Evolutionary conservation across 1,140 invertebrate genomes (phyloP).

Genomic region (Planococcus citri): DNA sequence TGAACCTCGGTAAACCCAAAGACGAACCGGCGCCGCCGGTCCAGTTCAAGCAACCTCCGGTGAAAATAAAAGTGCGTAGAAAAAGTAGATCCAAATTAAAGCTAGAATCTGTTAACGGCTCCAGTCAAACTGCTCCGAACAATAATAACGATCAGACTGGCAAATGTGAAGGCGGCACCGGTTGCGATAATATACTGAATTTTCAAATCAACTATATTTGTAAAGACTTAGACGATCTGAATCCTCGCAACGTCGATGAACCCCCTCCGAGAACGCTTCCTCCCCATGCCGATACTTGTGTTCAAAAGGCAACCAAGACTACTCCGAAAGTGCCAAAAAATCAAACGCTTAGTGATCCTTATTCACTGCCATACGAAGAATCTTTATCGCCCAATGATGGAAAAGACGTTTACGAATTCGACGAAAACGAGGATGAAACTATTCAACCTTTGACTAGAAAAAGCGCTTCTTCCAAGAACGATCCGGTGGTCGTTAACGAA

Average conservation of each 20-base stretch:
- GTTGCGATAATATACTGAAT: background rate
- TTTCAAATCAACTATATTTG: background rate
- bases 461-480: background rate
- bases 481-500: background rate
- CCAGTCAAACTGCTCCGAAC: background rate
- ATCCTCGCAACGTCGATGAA: background rate
- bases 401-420: constrained; percentile 11
- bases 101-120: background rate
- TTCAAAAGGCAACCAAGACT: constrained; percentile 1
- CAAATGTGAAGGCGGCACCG: background rate
- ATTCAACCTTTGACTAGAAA: background rate
- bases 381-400: background rate
- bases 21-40: background rate
- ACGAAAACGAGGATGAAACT: background rate
- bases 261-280: background rate
- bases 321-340: background rate
- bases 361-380: background rate
- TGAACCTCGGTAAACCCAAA: background rate
- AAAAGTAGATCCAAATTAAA: background rate
- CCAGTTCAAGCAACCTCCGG: background rate
- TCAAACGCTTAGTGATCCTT: background rate
- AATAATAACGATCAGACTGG: background rate
- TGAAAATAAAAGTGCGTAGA: background rate
- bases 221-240: background rate
- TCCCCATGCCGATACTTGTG: background rate